These are phyloP conservation scores for Apodemus agrarius DNA, from an alignment of 2,797 vertebrate genomes.

Conservation along the genomic window DNA sequence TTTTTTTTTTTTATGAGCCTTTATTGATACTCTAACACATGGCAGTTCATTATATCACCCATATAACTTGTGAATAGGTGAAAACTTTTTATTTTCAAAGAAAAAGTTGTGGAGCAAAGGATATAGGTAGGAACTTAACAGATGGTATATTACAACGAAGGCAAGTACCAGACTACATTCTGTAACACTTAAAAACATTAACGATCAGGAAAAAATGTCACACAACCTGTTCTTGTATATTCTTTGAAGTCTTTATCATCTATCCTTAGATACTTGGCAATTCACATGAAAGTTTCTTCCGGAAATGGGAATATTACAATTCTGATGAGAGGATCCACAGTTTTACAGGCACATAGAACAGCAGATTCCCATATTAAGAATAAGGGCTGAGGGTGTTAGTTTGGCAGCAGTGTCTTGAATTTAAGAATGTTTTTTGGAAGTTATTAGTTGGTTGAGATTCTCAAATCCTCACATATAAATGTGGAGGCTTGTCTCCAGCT, in stretches of 20 bases:
- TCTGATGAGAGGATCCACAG: neutral
- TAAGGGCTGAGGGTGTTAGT: neutral
- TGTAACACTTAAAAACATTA: slow-evolving; percentile 36
- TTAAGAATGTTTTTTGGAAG: neutral
- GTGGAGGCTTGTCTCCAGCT: neutral
- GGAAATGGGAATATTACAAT: neutral
- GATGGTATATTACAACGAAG: slow-evolving; percentile 42
- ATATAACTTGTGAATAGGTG: slow-evolving; percentile 18
- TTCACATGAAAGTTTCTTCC: neutral
- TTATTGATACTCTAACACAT: neutral
- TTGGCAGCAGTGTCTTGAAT: neutral
- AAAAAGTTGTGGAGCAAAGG: neutral
- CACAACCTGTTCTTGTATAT: neutral
- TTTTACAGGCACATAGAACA: neutral
- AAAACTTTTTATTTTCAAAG: slow-evolving; percentile 37
- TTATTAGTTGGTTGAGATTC: neutral
- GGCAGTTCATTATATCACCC: neutral
- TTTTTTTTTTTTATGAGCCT: neutral
- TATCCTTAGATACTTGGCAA: slow-evolving; percentile 11
- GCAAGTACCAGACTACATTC: slow-evolving; percentile 21
- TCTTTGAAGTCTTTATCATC: neutral
- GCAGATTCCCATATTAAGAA: slow-evolving; percentile 5
- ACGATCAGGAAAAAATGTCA: neutral
- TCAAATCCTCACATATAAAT: neutral
- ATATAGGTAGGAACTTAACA: slow-evolving; percentile 6